Evolutionary conservation across 92 coral and sea anemone species (phyloP).

Genomic region (Heteractis magnifica): DNA sequence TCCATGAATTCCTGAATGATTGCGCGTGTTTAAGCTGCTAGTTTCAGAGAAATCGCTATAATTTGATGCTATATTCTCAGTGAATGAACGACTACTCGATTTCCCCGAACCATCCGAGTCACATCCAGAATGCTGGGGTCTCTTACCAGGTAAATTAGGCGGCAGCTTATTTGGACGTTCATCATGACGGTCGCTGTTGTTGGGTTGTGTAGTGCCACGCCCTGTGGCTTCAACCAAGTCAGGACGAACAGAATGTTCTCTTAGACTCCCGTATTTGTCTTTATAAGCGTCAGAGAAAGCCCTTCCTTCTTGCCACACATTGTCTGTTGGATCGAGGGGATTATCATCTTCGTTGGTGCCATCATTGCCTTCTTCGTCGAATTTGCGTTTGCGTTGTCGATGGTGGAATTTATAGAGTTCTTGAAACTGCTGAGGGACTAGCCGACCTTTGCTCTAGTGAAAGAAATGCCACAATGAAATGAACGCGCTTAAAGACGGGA

Average conservation of each 20-base stretch:
- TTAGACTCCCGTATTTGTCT: constrained; percentile 62
- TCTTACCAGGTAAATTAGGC: background rate
- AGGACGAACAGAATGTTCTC: constrained; percentile 45
- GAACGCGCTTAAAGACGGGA: background rate
- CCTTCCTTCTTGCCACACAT: constrained; percentile 86
- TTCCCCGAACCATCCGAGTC: background rate
- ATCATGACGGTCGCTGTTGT: too few species aligned
- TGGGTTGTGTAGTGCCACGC: background rate
- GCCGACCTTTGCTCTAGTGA: constrained; percentile 45
- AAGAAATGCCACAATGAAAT: background rate
- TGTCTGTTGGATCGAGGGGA: constrained; percentile 22
- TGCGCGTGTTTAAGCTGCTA: background rate
- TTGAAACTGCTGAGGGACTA: constrained; percentile 66
- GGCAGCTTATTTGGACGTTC: background rate
- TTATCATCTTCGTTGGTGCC: constrained; percentile 34
- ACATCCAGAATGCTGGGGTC: background rate
- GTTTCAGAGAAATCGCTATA: background rate
- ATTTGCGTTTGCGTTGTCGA: constrained; percentile 62
- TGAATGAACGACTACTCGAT: background rate
- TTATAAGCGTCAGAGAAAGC: constrained; percentile 61
- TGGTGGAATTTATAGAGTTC: constrained; percentile 55
- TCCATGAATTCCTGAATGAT: background rate
- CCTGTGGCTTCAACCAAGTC: background rate
- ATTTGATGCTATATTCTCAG: background rate
- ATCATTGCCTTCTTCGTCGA: constrained; percentile 71